These are phyloP conservation scores for Argyresthia albistria DNA, from an alignment of 2,888 invertebrate species.

Conservation along the genomic window DNA sequence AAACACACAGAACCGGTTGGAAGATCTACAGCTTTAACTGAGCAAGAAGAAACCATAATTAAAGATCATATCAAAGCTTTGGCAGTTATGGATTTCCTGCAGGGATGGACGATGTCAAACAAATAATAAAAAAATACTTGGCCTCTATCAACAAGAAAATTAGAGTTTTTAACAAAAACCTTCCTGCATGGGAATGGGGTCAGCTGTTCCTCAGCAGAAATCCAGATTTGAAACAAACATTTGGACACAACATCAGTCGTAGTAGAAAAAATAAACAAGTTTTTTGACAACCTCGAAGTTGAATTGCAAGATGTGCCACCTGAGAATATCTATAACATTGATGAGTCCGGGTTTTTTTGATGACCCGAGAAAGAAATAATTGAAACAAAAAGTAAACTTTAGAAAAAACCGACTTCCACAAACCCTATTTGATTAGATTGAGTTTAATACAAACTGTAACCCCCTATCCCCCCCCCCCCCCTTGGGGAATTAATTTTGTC, in stretches of 20 bases:
- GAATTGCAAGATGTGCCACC: conserved; percentile 3
- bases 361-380: conserved; percentile 15
- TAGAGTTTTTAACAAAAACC: conserved; percentile 12
- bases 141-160: conserved; percentile 10
- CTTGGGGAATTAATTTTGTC: too few relatives aligned
- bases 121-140: conserved; percentile 1
- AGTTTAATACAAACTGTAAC: too few relatives aligned
- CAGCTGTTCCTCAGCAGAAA: conserved; percentile 10
- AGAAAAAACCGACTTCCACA: too few relatives aligned
- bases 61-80: conserved; percentile 11
- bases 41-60: conserved; percentile 10
- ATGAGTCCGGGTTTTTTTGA: conserved; percentile 16
- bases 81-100: conserved; percentile 11
- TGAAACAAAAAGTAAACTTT: too few relatives aligned
- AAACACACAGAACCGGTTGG: conserved; percentile 10
- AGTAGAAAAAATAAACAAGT: neutral
- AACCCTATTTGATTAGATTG: too few relatives aligned
- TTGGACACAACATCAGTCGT: conserved; percentile 1
- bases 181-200: conserved; percentile 12
- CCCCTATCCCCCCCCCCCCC: too few relatives aligned
- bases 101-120: conserved; percentile 8
- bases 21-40: conserved; percentile 9
- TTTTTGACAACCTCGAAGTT: neutral
- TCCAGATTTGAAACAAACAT: conserved; percentile 7
- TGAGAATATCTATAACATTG: conserved; percentile 14